Percentiles rank a stretch among this genome's conserved stretches.
phyloP scores from a whole-genome alignment of 2,113 vertebrate species.

The Oxyura jamaicensis region DNA sequence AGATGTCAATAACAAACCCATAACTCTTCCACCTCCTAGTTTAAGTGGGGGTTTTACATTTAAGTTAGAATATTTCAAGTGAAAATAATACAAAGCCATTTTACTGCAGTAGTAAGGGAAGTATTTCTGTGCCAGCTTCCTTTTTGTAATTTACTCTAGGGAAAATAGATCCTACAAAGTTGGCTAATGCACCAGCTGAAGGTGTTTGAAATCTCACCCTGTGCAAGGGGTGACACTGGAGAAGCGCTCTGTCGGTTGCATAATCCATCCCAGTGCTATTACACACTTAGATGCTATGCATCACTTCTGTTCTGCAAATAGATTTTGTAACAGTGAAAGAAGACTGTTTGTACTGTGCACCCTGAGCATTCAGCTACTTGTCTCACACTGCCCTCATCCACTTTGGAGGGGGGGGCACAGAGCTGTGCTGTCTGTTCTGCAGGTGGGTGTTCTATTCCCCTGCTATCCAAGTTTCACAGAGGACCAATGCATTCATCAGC shows the following conservation, averaged over 20 bases:
- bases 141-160: not conserved
- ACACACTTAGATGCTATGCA: conserved; percentile 36
- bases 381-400: not conserved
- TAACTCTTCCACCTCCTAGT: not conserved
- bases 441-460: not conserved
- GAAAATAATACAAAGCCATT: not conserved
- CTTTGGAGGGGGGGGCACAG: not conserved
- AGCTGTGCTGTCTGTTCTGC: not conserved
- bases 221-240: not conserved
- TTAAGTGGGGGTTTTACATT: not conserved
- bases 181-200: not conserved
- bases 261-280: not conserved
- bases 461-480: not conserved
- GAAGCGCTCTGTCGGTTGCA: not conserved
- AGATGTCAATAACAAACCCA: not conserved
- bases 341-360: not conserved
- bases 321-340: conserved; percentile 36
- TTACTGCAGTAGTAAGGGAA: not conserved
- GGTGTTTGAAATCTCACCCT: not conserved
- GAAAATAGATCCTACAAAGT: not conserved
- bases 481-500: not conserved
- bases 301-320: conserved; percentile 69
- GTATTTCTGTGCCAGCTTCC: not conserved
- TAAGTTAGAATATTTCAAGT: not conserved
- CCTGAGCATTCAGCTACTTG: not conserved